These are phyloP conservation scores for Abscondita cerata DNA, from an alignment of 2,888 invertebrate genomes.

Conservation along the genomic window DNA sequence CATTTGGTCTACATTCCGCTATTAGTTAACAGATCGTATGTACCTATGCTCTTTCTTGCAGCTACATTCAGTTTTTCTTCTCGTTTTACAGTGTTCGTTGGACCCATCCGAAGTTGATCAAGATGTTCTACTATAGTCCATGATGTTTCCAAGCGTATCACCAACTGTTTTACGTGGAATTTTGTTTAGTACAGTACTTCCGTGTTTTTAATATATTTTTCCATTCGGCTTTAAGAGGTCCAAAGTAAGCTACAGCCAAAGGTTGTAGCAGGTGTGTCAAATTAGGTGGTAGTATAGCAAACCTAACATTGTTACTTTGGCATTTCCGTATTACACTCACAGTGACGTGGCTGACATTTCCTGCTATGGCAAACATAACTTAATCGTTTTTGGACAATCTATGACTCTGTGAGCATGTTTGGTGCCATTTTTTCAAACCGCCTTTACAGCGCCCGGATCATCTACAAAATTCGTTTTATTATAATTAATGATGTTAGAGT, in stretches of 20 bases:
- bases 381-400: constrained; percentile 33
- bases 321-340: constrained; percentile 11
- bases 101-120: not conserved
- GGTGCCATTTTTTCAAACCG: constrained; percentile 29
- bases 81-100: not conserved
- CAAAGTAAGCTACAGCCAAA: constrained; percentile 4
- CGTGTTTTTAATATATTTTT: not conserved
- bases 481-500: constrained; percentile 44
- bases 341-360: not conserved
- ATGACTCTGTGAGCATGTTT: constrained; percentile 31
- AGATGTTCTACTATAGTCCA: not conserved
- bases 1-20: not conserved
- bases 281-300: not conserved
- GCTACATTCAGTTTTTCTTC: not conserved
- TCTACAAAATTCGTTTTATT: constrained; percentile 49
- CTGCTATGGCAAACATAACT: constrained; percentile 43
- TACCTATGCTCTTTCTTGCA: not conserved
- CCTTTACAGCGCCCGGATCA: constrained; percentile 41
- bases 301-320: not conserved
- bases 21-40: not conserved
- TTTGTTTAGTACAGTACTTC: constrained; percentile 7
- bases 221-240: not conserved
- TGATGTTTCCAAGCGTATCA: not conserved
- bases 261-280: not conserved
- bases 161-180: constrained; percentile 4